These are phyloP conservation scores for Dryobota labecula DNA, from an alignment of 2,888 invertebrate genomes.

Conservation along the genomic window DNA sequence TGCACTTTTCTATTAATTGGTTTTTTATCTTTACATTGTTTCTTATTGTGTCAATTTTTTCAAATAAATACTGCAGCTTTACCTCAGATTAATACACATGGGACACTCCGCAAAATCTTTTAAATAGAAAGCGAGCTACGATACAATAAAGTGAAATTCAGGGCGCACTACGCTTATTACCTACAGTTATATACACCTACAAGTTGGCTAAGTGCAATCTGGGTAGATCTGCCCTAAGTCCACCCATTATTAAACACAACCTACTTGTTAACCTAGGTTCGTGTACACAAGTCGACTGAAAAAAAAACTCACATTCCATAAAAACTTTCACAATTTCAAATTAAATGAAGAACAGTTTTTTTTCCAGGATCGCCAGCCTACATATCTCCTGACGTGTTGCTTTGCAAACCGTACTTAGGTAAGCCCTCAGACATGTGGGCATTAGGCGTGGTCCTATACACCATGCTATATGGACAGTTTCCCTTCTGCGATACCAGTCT, in stretches of 20 bases:
- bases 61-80: too few relatives aligned
- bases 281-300: too few relatives aligned
- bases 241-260: too few relatives aligned
- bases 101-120: too few relatives aligned
- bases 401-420: slow-evolving; percentile 94
- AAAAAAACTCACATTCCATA: not conserved
- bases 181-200: too few relatives aligned
- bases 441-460: slow-evolving; percentile 94
- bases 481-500: slow-evolving; percentile 95
- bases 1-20: not conserved
- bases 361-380: slow-evolving; percentile 93
- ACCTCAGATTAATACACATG: too few relatives aligned
- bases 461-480: slow-evolving; percentile 95
- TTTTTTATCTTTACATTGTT: not conserved
- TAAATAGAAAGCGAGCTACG: too few relatives aligned
- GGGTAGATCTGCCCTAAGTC: too few relatives aligned
- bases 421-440: slow-evolving; percentile 97
- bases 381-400: slow-evolving; percentile 94
- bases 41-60: not conserved
- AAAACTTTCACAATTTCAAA: not conserved
- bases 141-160: too few relatives aligned
- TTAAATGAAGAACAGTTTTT: slow-evolving; percentile 3
- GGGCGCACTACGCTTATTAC: too few relatives aligned
- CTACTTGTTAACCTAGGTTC: too few relatives aligned
- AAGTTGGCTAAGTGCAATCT: too few relatives aligned